phyloP scores from a whole-genome alignment of 53 echinoderm and acorn worm species.

The Echinarachnius parma region DNA sequence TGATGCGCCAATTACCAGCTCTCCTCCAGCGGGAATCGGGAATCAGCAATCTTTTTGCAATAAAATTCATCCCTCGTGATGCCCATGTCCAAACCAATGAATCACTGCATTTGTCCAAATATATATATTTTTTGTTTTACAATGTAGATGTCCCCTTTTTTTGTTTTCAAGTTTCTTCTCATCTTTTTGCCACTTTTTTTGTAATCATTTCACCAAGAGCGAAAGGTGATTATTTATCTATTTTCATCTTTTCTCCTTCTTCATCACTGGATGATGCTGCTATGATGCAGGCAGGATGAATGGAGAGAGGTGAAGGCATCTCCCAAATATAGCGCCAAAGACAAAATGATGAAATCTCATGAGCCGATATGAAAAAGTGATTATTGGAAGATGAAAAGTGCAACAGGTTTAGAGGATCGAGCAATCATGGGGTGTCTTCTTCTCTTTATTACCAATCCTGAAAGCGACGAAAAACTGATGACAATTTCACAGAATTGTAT shows the following conservation, averaged over 20 bases:
- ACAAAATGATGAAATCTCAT: constrained; percentile 32
- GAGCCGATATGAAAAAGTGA: constrained; percentile 12
- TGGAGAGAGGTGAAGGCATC: too few species aligned
- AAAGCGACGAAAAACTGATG: too few species aligned
- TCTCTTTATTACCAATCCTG: too few species aligned
- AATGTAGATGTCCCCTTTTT: background rate
- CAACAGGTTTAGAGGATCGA: constrained; percentile 22
- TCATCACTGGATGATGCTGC: background rate
- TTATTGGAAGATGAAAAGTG: constrained; percentile 17
- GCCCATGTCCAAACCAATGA: constrained; percentile 15
- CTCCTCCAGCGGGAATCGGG: constrained; percentile 23
- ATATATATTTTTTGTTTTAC: too few species aligned
- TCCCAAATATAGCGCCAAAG: too few species aligned
- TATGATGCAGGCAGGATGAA: too few species aligned
- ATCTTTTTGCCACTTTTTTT: constrained; percentile 29
- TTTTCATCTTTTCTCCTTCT: background rate
- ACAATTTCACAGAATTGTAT: too few species aligned
- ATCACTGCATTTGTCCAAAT: constrained; percentile 16
- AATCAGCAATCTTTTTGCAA: constrained; percentile 45
- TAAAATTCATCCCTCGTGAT: constrained; percentile 48
- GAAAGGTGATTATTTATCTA: constrained; percentile 2
- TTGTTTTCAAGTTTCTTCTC: background rate
- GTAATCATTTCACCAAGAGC: constrained; percentile 31
- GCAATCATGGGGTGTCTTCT: too few species aligned
- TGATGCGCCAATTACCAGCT: constrained; percentile 48